Conservation (phyloP, 2,797 vertebrate species). For the Streptopelia turtur region DNA sequence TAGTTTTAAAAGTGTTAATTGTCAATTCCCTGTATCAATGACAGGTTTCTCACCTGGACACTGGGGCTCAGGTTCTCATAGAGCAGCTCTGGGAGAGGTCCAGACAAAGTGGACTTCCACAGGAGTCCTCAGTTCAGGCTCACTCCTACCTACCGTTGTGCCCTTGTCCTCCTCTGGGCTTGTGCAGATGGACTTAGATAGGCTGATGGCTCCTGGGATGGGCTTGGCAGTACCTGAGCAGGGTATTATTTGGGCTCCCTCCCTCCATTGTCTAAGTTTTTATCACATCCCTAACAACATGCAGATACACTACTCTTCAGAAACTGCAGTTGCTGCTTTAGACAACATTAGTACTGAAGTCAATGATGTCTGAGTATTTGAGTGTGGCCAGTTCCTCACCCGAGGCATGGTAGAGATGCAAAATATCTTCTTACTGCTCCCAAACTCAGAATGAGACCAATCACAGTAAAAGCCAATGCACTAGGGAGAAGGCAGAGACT, state of each 20-base stretch:
- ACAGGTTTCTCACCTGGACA: rapidly evolving
- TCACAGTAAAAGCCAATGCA: not conserved
- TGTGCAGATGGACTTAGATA: not conserved
- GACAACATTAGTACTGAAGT: not conserved
- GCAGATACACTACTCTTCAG: not conserved
- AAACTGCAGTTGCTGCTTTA: not conserved
- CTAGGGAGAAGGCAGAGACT: not conserved
- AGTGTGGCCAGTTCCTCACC: not conserved
- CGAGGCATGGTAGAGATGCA: not conserved
- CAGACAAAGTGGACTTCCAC: not conserved
- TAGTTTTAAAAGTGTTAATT: too few relatives aligned
- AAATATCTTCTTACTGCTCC: not conserved
- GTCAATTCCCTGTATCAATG: not conserved
- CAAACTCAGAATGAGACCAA: not conserved
- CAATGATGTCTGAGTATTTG: not conserved
- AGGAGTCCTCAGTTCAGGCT: not conserved
- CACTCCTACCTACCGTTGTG: not conserved
- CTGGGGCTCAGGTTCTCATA: not conserved
- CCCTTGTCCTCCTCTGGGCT: not conserved
- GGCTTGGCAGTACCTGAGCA: not conserved
- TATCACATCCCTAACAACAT: not conserved
- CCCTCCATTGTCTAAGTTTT: not conserved
- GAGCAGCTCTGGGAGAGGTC: not conserved
- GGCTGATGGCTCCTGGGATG: not conserved
- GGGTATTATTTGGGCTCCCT: not conserved